phyloP scores from a whole-genome alignment of 2,797 vertebrate genomes.

The Selene dorsalis region DNA sequence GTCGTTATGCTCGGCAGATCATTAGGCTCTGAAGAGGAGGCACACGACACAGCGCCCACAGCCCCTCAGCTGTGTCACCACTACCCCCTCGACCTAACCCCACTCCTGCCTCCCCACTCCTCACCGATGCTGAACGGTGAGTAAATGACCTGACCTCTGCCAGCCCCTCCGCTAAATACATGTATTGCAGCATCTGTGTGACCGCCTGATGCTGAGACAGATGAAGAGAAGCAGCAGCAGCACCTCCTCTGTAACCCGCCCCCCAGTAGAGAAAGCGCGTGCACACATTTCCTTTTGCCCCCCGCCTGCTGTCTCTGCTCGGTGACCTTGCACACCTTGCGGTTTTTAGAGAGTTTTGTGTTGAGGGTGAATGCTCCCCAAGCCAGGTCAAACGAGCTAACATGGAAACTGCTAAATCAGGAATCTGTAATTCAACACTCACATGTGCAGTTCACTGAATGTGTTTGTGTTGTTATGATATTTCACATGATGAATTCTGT shows the following conservation, averaged over 20 bases:
- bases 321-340: slow-evolving; percentile 2
- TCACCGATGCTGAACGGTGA: slow-evolving; percentile 46
- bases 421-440: slow-evolving; percentile 30
- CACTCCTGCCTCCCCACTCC: slow-evolving; percentile 42
- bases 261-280: slow-evolving; percentile 31
- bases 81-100: slow-evolving; percentile 23
- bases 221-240: slow-evolving; percentile 24
- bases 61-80: slow-evolving; percentile 53
- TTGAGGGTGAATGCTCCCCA: slow-evolving; percentile 5
- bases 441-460: slow-evolving; percentile 4
- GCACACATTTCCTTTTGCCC: slow-evolving; percentile 38
- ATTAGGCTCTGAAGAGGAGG: slow-evolving; percentile 79
- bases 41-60: slow-evolving; percentile 66
- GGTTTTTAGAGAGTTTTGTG: slow-evolving; percentile 1
- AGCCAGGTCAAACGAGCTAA: slow-evolving; percentile 47
- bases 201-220: slow-evolving; percentile 43
- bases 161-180: slow-evolving; percentile 51
- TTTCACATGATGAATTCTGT: slow-evolving; percentile 70
- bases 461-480: slow-evolving; percentile 69
- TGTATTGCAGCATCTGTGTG: slow-evolving; percentile 27
- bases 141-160: slow-evolving; percentile 73
- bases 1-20: slow-evolving; percentile 78
- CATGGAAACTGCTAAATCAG: slow-evolving; percentile 39
- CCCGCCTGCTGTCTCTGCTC: not conserved
- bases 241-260: slow-evolving; percentile 39